Conservation (phyloP, 2,797 vertebrate genomes). For the Cryptoprocta ferox region DNA sequence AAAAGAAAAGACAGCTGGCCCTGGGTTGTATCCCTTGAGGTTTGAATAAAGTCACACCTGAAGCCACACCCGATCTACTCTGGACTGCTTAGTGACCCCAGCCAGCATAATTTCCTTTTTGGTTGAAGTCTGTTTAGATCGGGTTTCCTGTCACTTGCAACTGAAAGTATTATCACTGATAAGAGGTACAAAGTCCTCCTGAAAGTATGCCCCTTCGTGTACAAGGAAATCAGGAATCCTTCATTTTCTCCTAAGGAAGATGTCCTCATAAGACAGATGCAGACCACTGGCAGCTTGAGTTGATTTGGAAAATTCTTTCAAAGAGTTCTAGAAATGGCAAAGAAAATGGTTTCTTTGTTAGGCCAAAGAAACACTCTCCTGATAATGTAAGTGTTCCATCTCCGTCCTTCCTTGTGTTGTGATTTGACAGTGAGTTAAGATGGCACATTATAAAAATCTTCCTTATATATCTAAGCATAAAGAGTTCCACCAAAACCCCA, state of each 20-base stretch:
- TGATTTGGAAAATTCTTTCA: slow-evolving; percentile 28
- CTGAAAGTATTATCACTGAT: slow-evolving; percentile 10
- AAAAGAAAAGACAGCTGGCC: not conserved
- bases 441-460: not conserved
- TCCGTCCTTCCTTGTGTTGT: not conserved
- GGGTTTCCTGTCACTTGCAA: slow-evolving; percentile 5
- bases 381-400: not conserved
- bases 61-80: not conserved
- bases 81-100: not conserved
- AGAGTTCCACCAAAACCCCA: not conserved
- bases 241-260: not conserved
- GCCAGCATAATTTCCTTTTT: not conserved
- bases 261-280: not conserved
- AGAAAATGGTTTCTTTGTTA: not conserved
- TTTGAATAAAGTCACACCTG: not conserved
- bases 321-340: slow-evolving; percentile 40
- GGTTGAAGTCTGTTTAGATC: not conserved
- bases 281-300: not conserved
- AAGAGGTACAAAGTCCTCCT: slow-evolving; percentile 12
- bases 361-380: not conserved
- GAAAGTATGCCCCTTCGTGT: not conserved
- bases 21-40: not conserved
- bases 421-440: not conserved
- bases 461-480: not conserved
- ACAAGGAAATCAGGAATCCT: not conserved